Evolutionary conservation across 2,888 invertebrate species (phyloP), one percentile per base, ranked within the genome.

Genomic region (Gasteruption jaculator): DNA sequence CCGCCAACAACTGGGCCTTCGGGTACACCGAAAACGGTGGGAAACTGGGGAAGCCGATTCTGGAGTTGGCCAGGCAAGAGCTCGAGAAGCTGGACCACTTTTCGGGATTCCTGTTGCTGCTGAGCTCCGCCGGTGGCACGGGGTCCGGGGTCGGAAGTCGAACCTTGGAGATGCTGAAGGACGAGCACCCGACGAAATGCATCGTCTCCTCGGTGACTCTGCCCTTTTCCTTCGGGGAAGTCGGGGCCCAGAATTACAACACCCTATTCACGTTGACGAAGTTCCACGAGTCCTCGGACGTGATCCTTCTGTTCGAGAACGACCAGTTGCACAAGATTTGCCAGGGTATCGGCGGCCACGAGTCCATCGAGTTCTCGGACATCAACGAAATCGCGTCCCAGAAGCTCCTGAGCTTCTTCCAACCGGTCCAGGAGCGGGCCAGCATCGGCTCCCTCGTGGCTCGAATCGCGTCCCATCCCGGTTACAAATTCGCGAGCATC

Each of bases 1-100:
- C 74, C 12, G 76, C 73, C 2, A 78, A 78, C 51, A 78, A 78
- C 59, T 77, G 77, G 77, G 75, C 76, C 0, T 73, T 67, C 43
- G 77, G 76, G 21, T 76, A 76, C 50, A 54, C 54, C 3, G 54
- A 56, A n/a, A 74, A 69, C 50, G 71, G 75, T 25, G 57, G 62
- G 21, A 54, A 70, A 27, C 43, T 77, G 8, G 52, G 60, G 6
- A 60, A 63, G 4, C 53, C 60, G 2, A 58, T 74, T 19, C 39
- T 74, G 31, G 73, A 76, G 27, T 54, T 52, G 24, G 52, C 73
- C 2, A 58, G 74, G 40, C 61, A 52, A 41, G 74, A 76, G 56
- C 47, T 65, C 26, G 77, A 78, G 54, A 68, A 58, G 27, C 59
- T 67, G 37, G 75, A 76, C 58, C 57, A 58, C 33, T 49, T 74